phyloP scores from a whole-genome alignment of 2,113 vertebrate species.

The Excalfactoria chinensis region DNA sequence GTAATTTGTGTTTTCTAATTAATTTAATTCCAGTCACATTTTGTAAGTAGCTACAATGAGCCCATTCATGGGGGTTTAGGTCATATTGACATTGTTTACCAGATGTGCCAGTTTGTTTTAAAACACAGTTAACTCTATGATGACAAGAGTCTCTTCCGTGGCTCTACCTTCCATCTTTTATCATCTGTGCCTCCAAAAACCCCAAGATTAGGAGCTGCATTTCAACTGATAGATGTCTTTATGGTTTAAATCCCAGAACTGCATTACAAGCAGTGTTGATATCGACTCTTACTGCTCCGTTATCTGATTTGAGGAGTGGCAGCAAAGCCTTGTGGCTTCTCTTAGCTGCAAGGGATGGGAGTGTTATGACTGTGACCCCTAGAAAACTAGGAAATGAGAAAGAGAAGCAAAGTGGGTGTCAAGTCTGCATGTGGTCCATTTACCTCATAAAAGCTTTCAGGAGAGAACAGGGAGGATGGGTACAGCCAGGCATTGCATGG shows the following conservation, averaged over 20 bases:
- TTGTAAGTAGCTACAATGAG: slow-evolving; percentile 48
- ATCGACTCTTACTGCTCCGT: not conserved
- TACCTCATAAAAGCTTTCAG: not conserved
- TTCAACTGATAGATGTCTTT: not conserved
- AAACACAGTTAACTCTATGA: slow-evolving; percentile 45
- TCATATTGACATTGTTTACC: slow-evolving; percentile 60
- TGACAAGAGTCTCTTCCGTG: not conserved
- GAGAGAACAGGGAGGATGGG: fast-evolving
- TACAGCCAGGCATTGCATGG: not conserved
- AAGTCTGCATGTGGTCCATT: not conserved
- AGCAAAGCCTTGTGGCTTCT: not conserved
- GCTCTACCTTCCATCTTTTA: not conserved
- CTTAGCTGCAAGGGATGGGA: not conserved
- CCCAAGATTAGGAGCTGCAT: not conserved
- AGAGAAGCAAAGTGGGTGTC: not conserved
- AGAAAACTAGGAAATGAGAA: not conserved
- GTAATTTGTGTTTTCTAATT: slow-evolving; percentile 68
- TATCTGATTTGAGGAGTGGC: not conserved
- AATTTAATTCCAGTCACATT: slow-evolving; percentile 66
- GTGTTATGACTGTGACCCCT: not conserved
- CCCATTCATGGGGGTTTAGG: slow-evolving; percentile 47
- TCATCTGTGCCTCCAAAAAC: not conserved
- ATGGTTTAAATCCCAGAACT: not conserved
- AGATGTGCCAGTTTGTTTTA: slow-evolving; percentile 52
- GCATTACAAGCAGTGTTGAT: not conserved